Percentiles rank a stretch among this genome's conserved stretches.
Conservation (phyloP, 2,113 vertebrate species). For the Triplophysa dalaica region DNA sequence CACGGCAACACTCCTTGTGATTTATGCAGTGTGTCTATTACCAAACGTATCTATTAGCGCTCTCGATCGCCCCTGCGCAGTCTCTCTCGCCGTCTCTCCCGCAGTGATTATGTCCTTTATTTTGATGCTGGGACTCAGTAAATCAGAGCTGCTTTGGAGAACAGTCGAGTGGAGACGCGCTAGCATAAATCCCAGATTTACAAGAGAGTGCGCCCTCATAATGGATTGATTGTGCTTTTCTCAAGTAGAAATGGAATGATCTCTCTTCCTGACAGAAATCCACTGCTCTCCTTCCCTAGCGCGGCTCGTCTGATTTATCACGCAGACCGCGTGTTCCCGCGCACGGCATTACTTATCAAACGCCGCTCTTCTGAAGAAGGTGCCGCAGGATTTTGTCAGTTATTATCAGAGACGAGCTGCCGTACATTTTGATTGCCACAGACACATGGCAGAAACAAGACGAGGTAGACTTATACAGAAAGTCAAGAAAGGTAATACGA, state of each 20-base stretch:
- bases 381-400: slow-evolving; percentile 20
- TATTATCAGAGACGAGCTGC: slow-evolving; percentile 6
- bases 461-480: neutral
- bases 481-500: neutral
- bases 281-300: slow-evolving; percentile 43
- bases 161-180: slow-evolving; percentile 42
- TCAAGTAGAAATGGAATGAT: slow-evolving; percentile 52
- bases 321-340: slow-evolving; percentile 39
- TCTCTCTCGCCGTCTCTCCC: slow-evolving; percentile 17
- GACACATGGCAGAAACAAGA: neutral
- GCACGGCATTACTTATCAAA: slow-evolving; percentile 47
- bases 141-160: slow-evolving; percentile 50
- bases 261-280: slow-evolving; percentile 53
- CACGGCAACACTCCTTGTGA: neutral
- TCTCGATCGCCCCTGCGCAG: slow-evolving; percentile 9
- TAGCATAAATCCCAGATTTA: slow-evolving; percentile 57
- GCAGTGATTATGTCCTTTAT: slow-evolving; percentile 45
- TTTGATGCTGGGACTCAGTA: slow-evolving; percentile 53
- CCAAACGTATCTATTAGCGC: slow-evolving; percentile 32
- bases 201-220: slow-evolving; percentile 51
- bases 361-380: slow-evolving; percentile 38
- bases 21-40: slow-evolving; percentile 24
- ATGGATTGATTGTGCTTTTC: slow-evolving; percentile 56
- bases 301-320: slow-evolving; percentile 48
- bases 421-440: slow-evolving; percentile 3